These are phyloP conservation scores for Drosophila multiciliata DNA, from an alignment of 2,888 invertebrate genomes.

Conservation along the genomic window DNA sequence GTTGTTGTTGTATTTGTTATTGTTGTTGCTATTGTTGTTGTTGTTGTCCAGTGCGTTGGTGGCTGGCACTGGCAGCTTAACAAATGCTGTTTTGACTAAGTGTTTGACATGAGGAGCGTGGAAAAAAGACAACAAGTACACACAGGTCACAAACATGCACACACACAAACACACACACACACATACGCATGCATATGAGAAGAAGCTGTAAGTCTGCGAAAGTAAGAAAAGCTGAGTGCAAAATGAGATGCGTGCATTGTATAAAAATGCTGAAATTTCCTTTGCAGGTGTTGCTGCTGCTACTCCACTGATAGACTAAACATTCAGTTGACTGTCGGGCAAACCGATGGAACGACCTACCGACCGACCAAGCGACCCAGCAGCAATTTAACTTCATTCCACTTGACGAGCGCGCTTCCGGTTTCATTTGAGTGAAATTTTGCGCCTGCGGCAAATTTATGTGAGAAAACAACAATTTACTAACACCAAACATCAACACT, in stretches of 20 bases:
- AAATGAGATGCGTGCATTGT: slow-evolving; percentile 65
- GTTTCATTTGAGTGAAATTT: slow-evolving; percentile 81
- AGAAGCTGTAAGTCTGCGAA: slow-evolving; percentile 60
- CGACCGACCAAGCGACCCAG: slow-evolving; percentile 20
- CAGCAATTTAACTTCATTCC: slow-evolving; percentile 66
- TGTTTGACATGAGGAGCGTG: slow-evolving; percentile 81
- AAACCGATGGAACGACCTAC: slow-evolving; percentile 6
- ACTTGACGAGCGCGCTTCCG: slow-evolving; percentile 75
- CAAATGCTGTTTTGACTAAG: slow-evolving; percentile 82
- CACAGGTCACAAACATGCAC: slow-evolving; percentile 19
- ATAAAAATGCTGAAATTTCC: slow-evolving; percentile 50
- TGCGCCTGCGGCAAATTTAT: slow-evolving; percentile 77
- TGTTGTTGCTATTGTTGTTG: slow-evolving; percentile 31
- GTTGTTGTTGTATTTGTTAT: slow-evolving; percentile 19
- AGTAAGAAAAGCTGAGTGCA: slow-evolving; percentile 74
- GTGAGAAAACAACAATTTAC: slow-evolving; percentile 66
- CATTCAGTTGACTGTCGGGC: slow-evolving; percentile 48
- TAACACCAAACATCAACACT: slow-evolving; percentile 19
- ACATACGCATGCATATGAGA: slow-evolving; percentile 7
- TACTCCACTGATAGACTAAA: slow-evolving; percentile 46
- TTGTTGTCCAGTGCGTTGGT: slow-evolving; percentile 77
- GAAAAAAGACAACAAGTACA: slow-evolving; percentile 54
- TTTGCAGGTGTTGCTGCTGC: slow-evolving; percentile 31
- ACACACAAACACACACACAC: slow-evolving; percentile 10
- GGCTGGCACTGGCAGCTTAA: slow-evolving; percentile 78